Conservation (phyloP, 2,113 vertebrate species). For the Chascanopsetta lugubris region DNA sequence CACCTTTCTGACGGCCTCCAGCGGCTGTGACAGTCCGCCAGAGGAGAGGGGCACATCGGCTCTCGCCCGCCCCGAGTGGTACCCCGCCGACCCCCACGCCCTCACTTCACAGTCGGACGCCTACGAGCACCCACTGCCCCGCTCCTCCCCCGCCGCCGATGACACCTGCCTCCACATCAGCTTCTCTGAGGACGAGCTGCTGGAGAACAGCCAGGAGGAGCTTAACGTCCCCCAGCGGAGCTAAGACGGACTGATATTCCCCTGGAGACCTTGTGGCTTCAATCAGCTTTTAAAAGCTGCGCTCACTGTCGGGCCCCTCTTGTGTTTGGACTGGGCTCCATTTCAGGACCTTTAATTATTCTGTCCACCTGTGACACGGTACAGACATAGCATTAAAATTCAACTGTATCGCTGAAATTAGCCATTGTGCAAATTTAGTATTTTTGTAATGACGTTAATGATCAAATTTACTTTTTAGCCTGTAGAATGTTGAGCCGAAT, state of each 20-base stretch:
- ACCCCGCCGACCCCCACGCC: slow-evolving; percentile 13
- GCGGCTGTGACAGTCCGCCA: slow-evolving; percentile 67
- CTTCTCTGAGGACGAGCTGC: slow-evolving; percentile 86
- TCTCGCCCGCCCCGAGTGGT: slow-evolving; percentile 15
- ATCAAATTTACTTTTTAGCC: slow-evolving; percentile 56
- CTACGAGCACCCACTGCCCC: slow-evolving; percentile 59
- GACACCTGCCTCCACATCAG: slow-evolving; percentile 88
- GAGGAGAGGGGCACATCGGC: slow-evolving; percentile 44
- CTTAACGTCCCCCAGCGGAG: slow-evolving; percentile 54
- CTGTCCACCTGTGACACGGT: slow-evolving; percentile 44
- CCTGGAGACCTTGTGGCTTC: slow-evolving; percentile 20
- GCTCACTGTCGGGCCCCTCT: slow-evolving; percentile 26
- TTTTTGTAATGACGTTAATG: slow-evolving; percentile 71
- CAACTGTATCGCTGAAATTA: slow-evolving; percentile 55
- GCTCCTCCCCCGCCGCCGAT: slow-evolving; percentile 72
- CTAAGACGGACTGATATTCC: slow-evolving; percentile 33
- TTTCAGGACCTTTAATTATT: slow-evolving; percentile 47
- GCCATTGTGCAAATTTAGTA: slow-evolving; percentile 66
- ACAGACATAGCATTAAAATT: slow-evolving; percentile 40
- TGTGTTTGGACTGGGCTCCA: slow-evolving; percentile 48
- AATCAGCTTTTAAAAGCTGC: slow-evolving; percentile 49
- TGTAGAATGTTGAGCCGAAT: slow-evolving; percentile 59
- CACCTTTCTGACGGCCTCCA: slow-evolving; percentile 72
- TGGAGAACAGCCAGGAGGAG: slow-evolving; percentile 76
- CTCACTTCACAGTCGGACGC: slow-evolving; percentile 36